Evolutionary conservation across 2,888 invertebrate genomes (phyloP).

Genomic region (Spodoptera littoralis): DNA sequence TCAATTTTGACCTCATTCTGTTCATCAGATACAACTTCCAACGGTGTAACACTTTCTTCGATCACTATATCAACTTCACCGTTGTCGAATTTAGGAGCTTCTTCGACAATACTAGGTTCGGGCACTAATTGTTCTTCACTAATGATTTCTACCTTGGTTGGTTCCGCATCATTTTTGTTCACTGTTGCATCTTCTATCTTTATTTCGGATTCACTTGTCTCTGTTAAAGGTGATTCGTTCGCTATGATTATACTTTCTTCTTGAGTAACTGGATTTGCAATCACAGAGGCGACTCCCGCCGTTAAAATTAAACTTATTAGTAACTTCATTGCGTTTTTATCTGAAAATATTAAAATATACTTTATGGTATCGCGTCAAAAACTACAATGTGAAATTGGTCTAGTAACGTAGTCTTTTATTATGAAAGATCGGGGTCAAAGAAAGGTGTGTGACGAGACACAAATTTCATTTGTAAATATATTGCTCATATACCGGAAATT

Average conservation of each 20-base stretch:
- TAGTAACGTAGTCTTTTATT: conserved; percentile 71
- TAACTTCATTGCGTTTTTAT: conserved; percentile 73
- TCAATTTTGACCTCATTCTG: conserved; percentile 63
- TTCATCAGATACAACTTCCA: conserved; percentile 53
- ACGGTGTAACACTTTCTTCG: conserved; percentile 64
- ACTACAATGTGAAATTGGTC: conserved; percentile 47
- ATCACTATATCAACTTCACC: conserved; percentile 68
- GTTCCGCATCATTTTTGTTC: conserved; percentile 63
- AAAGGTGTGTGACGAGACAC: conserved; percentile 69
- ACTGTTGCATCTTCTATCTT: conserved; percentile 58
- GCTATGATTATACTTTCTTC: conserved; percentile 60
- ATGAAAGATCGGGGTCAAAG: conserved; percentile 74
- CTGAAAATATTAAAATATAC: conserved; percentile 60
- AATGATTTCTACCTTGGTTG: conserved; percentile 56
- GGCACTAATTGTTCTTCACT: conserved; percentile 53
- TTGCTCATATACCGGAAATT: conserved; percentile 39
- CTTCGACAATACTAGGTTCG: conserved; percentile 33
- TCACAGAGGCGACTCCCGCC: conserved; percentile 66
- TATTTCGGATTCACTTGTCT: conserved; percentile 64
- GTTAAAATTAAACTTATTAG: conserved; percentile 63
- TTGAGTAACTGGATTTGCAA: conserved; percentile 67
- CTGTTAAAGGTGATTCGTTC: conserved; percentile 53
- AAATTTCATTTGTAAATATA: conserved; percentile 64
- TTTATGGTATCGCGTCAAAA: conserved; percentile 25
- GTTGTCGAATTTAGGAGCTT: conserved; percentile 50